phyloP scores from a whole-genome alignment of 2,797 vertebrate genomes.

The Ceryle rudis region DNA sequence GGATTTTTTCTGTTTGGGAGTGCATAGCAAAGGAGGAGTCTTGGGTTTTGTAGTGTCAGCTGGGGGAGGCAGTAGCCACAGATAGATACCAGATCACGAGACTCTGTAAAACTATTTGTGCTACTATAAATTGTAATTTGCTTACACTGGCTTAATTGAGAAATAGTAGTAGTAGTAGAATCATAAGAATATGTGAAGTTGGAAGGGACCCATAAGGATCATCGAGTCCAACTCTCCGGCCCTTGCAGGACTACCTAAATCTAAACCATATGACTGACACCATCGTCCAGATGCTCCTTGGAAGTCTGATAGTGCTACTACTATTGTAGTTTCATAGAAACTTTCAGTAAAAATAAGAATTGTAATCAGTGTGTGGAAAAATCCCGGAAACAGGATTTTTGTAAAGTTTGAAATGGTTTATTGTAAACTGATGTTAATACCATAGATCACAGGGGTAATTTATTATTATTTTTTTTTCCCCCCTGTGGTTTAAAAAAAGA shows the following conservation, averaged over 20 bases:
- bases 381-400: not conserved
- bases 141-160: not conserved
- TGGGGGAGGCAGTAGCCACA: not conserved
- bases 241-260: not conserved
- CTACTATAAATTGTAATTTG: not conserved
- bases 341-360: not conserved
- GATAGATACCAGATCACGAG: not conserved
- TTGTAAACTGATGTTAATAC: not conserved
- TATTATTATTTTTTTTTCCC: no score
- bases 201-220: not conserved
- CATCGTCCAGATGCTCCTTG: not conserved
- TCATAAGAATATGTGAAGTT: not conserved
- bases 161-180: not conserved
- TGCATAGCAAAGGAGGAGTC: not conserved
- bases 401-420: not conserved
- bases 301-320: not conserved
- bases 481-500: not conserved
- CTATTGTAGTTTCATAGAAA: not conserved
- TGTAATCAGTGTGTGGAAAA: not conserved
- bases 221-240: not conserved
- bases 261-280: not conserved
- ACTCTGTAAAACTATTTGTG: not conserved
- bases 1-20: not conserved
- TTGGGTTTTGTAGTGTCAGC: not conserved
- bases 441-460: not conserved